phyloP scores from a whole-genome alignment of 2,113 vertebrate genomes.

The Lepus timidus region DNA sequence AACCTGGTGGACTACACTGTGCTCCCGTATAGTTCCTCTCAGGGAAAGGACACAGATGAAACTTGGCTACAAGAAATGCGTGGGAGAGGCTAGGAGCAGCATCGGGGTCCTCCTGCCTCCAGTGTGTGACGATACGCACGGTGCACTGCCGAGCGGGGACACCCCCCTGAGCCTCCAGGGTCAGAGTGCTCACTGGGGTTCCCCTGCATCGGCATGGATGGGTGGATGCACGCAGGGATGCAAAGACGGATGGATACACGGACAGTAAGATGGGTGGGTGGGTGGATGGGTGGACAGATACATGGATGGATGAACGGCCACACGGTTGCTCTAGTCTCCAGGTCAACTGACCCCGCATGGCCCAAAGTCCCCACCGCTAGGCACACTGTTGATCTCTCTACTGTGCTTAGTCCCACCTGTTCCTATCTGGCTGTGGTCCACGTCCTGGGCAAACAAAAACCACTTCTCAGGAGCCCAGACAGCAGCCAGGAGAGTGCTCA shows the following conservation, averaged over 20 bases:
- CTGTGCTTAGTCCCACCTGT: neutral
- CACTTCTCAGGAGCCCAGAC: neutral
- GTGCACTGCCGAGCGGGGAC: neutral
- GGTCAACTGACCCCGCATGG: neutral
- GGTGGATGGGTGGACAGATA: fast-evolving
- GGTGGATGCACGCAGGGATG: too few relatives aligned
- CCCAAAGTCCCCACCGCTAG: neutral
- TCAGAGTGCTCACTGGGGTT: fast-evolving
- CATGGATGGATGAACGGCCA: neutral
- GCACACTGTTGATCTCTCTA: neutral
- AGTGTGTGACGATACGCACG: neutral
- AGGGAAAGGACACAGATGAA: neutral
- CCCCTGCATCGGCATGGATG: too few relatives aligned
- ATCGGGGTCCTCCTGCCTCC: neutral
- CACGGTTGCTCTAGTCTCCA: neutral
- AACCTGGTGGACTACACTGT: neutral
- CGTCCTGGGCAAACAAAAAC: neutral
- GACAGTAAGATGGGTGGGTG: too few relatives aligned
- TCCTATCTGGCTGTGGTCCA: neutral
- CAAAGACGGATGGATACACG: too few relatives aligned
- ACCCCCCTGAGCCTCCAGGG: neutral
- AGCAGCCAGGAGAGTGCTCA: neutral
- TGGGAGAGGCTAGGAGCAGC: neutral
- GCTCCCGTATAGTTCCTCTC: neutral
- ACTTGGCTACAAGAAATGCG: neutral